phyloP scores from a whole-genome alignment of 2,888 invertebrate genomes.

The Macaria liturata region DNA sequence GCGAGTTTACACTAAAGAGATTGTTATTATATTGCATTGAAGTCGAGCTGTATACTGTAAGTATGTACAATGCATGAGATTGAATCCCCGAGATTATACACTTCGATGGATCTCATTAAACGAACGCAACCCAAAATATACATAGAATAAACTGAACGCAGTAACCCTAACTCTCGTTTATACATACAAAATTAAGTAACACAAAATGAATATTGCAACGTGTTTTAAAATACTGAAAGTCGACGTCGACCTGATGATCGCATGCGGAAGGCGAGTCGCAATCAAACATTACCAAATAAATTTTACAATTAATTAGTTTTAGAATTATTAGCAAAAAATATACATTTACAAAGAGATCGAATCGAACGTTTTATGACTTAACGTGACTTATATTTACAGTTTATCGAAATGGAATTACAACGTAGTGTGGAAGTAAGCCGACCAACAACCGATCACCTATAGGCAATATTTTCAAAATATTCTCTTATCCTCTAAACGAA shows the following conservation, averaged over 20 bases:
- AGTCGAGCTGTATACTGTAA: constrained; percentile 53
- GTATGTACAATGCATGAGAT: constrained; percentile 70
- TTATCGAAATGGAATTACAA: constrained; percentile 81
- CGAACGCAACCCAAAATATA: constrained; percentile 69
- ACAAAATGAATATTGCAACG: constrained; percentile 77
- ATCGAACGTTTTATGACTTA: constrained; percentile 79
- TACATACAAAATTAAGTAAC: constrained; percentile 77
- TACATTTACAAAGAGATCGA: constrained; percentile 83
- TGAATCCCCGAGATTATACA: constrained; percentile 78
- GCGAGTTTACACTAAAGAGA: constrained; percentile 79
- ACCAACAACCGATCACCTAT: constrained; percentile 70
- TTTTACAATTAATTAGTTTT: constrained; percentile 46
- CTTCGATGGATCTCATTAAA: constrained; percentile 65
- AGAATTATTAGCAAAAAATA: constrained; percentile 76
- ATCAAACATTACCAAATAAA: constrained; percentile 44
- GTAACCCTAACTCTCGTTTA: constrained; percentile 72
- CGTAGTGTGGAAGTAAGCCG: constrained; percentile 77
- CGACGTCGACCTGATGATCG: constrained; percentile 37
- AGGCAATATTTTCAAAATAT: constrained; percentile 83
- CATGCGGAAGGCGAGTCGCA: constrained; percentile 51
- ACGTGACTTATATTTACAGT: constrained; percentile 80
- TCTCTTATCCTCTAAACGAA: constrained; percentile 73
- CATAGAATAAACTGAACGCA: constrained; percentile 65
- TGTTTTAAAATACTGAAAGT: constrained; percentile 61
- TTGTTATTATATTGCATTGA: constrained; percentile 73